phyloP scores from a whole-genome alignment of 2,797 vertebrate genomes.

The Catharus ustulatus region DNA sequence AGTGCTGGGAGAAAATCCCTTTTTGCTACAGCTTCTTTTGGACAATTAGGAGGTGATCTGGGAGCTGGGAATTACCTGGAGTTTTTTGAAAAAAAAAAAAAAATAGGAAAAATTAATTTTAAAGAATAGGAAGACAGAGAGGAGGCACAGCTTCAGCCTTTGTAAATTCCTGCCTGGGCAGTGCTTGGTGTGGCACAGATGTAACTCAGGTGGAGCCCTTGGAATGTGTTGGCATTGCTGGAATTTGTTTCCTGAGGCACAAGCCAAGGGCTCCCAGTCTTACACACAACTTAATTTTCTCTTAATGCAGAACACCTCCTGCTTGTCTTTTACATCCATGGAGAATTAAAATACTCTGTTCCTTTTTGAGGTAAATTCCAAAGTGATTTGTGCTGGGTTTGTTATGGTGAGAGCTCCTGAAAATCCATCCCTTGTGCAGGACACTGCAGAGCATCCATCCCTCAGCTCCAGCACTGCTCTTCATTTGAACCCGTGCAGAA shows the following conservation, averaged over 20 bases:
- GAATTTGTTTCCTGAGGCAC: background rate
- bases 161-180: background rate
- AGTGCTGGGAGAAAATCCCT: background rate
- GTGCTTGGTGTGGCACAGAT: background rate
- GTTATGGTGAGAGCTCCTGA: background rate
- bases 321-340: background rate
- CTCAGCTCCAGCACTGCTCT: background rate
- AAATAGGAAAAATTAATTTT: background rate
- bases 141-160: background rate
- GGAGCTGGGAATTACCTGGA: background rate
- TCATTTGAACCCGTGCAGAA: background rate
- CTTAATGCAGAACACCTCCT: background rate
- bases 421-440: background rate
- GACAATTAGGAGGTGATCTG: background rate
- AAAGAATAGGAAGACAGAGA: background rate
- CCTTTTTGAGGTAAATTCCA: background rate
- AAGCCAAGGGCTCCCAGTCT: background rate
- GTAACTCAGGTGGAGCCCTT: background rate
- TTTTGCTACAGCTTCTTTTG: background rate
- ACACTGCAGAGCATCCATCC: background rate
- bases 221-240: background rate
- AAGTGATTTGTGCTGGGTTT: background rate
- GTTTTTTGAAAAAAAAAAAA: background rate
- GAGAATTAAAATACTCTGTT: background rate
- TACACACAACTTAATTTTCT: background rate